phyloP scores from a whole-genome alignment of 2,113 vertebrate species.

The Nothoprocta perdicaria region DNA sequence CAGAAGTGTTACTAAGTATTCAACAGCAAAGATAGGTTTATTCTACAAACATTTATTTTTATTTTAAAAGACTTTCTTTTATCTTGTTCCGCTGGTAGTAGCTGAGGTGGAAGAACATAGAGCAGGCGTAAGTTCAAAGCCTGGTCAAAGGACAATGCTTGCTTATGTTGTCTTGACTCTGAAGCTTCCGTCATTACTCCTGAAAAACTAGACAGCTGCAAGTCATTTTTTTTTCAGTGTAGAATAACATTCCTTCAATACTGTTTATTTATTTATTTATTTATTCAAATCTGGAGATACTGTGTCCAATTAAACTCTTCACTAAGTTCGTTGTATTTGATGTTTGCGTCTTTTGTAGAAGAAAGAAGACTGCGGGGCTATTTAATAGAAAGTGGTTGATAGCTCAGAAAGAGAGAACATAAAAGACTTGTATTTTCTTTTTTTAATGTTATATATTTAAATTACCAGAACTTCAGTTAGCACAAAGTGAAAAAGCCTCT shows the following conservation, averaged over 20 bases:
- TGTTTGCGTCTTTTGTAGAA: constrained; percentile 22
- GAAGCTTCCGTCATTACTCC: neutral
- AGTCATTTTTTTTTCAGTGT: neutral
- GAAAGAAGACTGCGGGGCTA: neutral
- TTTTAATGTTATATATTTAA: constrained; percentile 16
- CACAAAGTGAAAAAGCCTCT: neutral
- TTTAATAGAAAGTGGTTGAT: constrained; percentile 11
- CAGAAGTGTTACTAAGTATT: constrained; percentile 48
- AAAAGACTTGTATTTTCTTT: neutral
- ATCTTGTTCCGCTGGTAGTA: neutral
- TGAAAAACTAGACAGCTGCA: neutral
- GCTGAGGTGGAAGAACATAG: neutral
- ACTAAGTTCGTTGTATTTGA: constrained; percentile 8
- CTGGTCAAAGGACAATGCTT: neutral
- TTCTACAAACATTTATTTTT: constrained; percentile 1
- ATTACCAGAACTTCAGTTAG: constrained; percentile 4
- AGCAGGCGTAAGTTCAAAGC: neutral
- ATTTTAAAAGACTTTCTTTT: constrained; percentile 4
- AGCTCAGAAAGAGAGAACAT: neutral
- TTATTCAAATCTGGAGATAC: neutral
- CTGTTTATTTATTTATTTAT: neutral
- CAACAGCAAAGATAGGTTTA: neutral
- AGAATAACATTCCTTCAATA: neutral
- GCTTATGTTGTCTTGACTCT: neutral
- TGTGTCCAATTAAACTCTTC: constrained; percentile 7